phyloP scores from a whole-genome alignment of 2,888 invertebrate genomes.

The Tenthredo amoena region DNA sequence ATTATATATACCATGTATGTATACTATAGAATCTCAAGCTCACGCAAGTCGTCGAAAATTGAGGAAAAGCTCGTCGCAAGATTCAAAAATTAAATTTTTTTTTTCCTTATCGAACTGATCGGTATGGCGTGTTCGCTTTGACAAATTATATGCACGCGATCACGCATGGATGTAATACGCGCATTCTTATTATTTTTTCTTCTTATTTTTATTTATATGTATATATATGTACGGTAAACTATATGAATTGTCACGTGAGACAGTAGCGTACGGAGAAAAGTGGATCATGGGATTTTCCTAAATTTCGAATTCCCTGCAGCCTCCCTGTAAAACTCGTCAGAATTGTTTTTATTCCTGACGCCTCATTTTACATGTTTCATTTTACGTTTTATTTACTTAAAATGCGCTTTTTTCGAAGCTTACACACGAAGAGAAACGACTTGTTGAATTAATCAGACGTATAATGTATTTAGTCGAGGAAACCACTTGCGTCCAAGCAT shows the following conservation, averaged over 20 bases:
- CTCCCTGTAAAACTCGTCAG: not conserved
- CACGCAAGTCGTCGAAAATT: not conserved
- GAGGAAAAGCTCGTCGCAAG: not conserved
- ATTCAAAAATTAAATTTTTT: constrained; percentile 19
- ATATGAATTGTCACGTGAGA: not conserved
- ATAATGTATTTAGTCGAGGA: not conserved
- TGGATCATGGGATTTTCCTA: not conserved
- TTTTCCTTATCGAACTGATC: constrained; percentile 20
- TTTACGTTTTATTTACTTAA: no score
- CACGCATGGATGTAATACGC: constrained; percentile 6
- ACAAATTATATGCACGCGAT: constrained; percentile 33
- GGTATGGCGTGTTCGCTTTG: not conserved
- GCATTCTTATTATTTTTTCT: not conserved
- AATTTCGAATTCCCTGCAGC: not conserved
- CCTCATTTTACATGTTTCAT: not conserved
- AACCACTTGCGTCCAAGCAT: not conserved
- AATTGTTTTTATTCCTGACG: not conserved
- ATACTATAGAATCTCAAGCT: not conserved
- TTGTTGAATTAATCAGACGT: not conserved
- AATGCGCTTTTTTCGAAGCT: not conserved
- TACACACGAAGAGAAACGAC: not conserved
- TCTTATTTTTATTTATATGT: not conserved
- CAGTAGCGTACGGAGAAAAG: not conserved
- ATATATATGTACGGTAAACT: not conserved
- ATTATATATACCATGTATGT: not conserved